phyloP scores from a whole-genome alignment of 2,888 invertebrate species.

The Drosophila percnosoma region DNA sequence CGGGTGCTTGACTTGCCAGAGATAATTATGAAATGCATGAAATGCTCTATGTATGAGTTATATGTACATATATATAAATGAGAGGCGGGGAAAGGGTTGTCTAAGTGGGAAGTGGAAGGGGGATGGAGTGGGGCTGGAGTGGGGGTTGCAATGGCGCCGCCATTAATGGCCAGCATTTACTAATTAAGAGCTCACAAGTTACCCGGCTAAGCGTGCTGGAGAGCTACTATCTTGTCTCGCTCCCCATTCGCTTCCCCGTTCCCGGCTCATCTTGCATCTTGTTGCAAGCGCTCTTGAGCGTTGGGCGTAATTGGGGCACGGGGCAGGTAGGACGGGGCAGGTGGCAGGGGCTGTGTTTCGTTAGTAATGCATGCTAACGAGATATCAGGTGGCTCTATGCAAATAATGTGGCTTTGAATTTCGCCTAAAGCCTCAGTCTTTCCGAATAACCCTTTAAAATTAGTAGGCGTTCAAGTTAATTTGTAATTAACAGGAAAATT shows the following conservation, averaged over 20 bases:
- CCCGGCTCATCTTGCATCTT: conserved; percentile 37
- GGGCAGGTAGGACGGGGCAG: background rate
- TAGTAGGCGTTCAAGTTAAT: background rate
- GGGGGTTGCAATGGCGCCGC: conserved; percentile 48
- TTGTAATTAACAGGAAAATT: background rate
- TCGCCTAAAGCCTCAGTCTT: conserved; percentile 14
- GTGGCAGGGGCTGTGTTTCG: conserved; percentile 36
- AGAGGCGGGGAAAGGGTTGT: conserved; percentile 9
- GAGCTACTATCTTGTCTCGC: conserved; percentile 44
- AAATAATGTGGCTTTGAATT: conserved; percentile 38
- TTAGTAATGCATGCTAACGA: conserved; percentile 75
- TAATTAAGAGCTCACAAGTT: conserved; percentile 79
- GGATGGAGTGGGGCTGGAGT: background rate
- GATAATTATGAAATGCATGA: conserved; percentile 79
- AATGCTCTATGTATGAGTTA: conserved; percentile 72
- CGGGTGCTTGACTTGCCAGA: conserved; percentile 75
- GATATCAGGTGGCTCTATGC: conserved; percentile 70
- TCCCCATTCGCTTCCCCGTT: background rate
- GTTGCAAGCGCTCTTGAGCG: conserved; percentile 48
- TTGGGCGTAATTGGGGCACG: conserved; percentile 18
- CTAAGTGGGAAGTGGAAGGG: background rate
- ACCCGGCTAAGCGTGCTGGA: conserved; percentile 64
- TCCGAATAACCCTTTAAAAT: conserved; percentile 34
- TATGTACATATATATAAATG: conserved; percentile 38
- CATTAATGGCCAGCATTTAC: conserved; percentile 77